Percentiles rank a stretch among this genome's conserved stretches.
Evolutionary conservation across 1,140 invertebrate genomes (phyloP).

Genomic region (Yoshiicerus persimilis): DNA sequence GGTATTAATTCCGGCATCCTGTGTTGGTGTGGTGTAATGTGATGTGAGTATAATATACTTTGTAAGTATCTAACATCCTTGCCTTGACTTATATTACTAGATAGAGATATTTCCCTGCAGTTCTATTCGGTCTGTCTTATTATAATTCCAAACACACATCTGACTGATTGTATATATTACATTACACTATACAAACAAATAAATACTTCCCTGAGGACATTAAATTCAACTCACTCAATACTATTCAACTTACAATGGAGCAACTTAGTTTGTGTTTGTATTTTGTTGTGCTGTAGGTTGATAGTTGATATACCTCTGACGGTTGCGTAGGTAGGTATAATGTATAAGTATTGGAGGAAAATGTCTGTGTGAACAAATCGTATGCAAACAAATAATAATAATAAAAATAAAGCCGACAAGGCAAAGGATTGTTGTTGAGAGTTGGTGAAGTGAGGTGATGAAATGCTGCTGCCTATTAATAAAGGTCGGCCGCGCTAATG

Average conservation of each 20-base stretch:
- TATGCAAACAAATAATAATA: slow-evolving; percentile 23
- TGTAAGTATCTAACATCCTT: neutral
- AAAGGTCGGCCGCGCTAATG: slow-evolving; percentile 17
- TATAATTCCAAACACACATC: slow-evolving; percentile 1
- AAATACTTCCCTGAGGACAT: slow-evolving; percentile 16
- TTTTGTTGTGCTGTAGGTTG: no score
- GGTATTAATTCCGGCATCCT: neutral
- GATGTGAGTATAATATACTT: no score
- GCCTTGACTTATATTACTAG: neutral
- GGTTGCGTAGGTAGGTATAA: neutral
- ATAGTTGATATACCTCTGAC: neutral
- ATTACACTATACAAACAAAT: neutral
- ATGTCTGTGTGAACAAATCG: neutral
- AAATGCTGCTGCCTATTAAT: slow-evolving; percentile 14
- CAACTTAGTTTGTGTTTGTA: neutral
- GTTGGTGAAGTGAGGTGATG: slow-evolving; percentile 17
- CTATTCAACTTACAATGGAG: neutral
- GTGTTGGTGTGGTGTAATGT: no score
- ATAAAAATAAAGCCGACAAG: slow-evolving; percentile 20
- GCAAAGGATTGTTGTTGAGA: slow-evolving; percentile 3
- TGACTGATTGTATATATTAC: slow-evolving; percentile 18
- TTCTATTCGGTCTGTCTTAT: neutral
- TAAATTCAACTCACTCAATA: neutral
- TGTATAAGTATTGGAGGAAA: neutral
- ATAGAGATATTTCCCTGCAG: neutral